These are phyloP conservation scores for Merodon equestris DNA, from an alignment of 2,888 invertebrate genomes.

Conservation along the genomic window DNA sequence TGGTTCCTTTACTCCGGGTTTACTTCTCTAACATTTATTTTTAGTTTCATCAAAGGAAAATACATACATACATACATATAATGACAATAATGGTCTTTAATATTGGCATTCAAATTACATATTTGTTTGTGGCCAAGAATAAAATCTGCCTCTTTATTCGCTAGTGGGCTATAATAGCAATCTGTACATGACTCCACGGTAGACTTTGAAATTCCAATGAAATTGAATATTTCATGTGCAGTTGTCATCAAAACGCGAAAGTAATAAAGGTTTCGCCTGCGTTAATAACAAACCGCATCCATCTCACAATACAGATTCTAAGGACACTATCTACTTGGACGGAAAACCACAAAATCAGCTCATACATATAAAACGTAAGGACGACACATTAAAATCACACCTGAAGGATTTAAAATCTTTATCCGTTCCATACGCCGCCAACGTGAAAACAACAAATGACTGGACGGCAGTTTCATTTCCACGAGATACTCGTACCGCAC, in stretches of 20 bases:
- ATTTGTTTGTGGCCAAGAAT: constrained; percentile 27
- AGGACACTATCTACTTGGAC: constrained; percentile 13
- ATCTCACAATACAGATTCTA: too few relatives aligned
- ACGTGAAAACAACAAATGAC: constrained; percentile 38
- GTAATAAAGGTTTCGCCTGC: constrained; percentile 55
- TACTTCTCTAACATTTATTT: too few relatives aligned
- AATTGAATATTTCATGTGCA: constrained; percentile 75
- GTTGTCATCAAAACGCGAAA: constrained; percentile 63
- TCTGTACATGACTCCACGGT: not conserved
- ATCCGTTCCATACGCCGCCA: constrained; percentile 70
- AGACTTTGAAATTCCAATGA: constrained; percentile 71
- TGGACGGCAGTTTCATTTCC: constrained; percentile 39
- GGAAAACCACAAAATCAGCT: constrained; percentile 61
- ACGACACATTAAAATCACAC: constrained; percentile 75
- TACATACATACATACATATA: too few relatives aligned
- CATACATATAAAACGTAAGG: constrained; percentile 65
- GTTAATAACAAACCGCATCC: constrained; percentile 63
- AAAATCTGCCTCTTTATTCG: constrained; percentile 30
- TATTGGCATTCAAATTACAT: too few relatives aligned
- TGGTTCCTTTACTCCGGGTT: constrained; percentile 9
- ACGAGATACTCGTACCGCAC: constrained; percentile 36
- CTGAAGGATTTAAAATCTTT: constrained; percentile 78
- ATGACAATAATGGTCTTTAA: too few relatives aligned
- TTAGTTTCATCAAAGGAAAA: too few relatives aligned
- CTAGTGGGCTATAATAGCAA: constrained; percentile 44